A percentile compares a stretch with the other conserved stretches of the same genome.
phyloP scores from a whole-genome alignment of 2,888 invertebrate species.

The Ctena decussata region DNA sequence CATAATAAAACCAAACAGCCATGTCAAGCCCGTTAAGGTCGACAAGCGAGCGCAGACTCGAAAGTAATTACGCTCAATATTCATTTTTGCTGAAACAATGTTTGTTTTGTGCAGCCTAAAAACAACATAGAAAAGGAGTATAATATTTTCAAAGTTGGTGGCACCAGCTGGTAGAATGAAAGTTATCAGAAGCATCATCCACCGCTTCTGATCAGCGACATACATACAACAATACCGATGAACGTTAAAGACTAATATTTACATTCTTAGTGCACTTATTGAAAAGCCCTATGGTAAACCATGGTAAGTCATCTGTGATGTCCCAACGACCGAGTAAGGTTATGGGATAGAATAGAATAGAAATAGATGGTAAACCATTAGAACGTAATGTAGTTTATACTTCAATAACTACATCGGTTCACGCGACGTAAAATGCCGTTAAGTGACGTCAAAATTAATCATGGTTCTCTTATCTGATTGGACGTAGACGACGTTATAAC shows the following conservation, averaged over 20 bases:
- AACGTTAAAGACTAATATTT: slow-evolving; percentile 37
- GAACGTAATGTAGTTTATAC: no score
- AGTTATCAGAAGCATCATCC: slow-evolving; percentile 35
- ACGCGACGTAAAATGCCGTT: no score
- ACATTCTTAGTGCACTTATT: no score
- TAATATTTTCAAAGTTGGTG: slow-evolving; percentile 22
- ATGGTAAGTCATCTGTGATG: no score
- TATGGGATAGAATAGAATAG: no score
- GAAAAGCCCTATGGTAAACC: no score
- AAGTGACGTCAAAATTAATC: no score
- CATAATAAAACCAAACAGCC: slow-evolving; percentile 54
- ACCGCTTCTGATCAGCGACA: not conserved
- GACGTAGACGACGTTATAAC: no score
- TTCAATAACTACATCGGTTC: no score
- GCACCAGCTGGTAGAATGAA: slow-evolving; percentile 39
- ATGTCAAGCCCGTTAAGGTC: slow-evolving; percentile 50
- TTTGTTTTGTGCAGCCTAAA: slow-evolving; percentile 28
- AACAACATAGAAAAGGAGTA: slow-evolving; percentile 28
- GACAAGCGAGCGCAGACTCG: slow-evolving; percentile 48
- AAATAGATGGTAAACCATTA: no score
- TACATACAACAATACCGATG: slow-evolving; percentile 30
- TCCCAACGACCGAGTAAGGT: no score
- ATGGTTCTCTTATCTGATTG: no score
- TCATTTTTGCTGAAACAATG: not conserved
- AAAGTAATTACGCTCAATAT: slow-evolving; percentile 39